Conservation (phyloP, 2,113 vertebrate species). For the Kryptolebias marmoratus region DNA sequence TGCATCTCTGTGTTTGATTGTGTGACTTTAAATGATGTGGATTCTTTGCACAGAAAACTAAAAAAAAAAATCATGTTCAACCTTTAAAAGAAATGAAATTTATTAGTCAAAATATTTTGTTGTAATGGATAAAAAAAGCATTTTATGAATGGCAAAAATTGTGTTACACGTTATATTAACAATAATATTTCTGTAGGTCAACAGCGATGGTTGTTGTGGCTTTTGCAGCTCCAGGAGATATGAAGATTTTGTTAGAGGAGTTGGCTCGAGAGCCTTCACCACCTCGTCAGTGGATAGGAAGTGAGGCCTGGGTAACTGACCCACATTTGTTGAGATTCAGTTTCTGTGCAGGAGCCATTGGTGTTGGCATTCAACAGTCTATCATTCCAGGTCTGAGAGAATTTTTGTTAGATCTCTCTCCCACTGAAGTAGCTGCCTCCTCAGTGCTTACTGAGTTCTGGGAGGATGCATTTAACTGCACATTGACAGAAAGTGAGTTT, state of each 20-base stretch:
- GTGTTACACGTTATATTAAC: no score
- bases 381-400: slow-evolving; percentile 74
- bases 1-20: not conserved
- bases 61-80: no score
- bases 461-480: slow-evolving; percentile 74
- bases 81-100: not conserved
- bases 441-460: slow-evolving; percentile 72
- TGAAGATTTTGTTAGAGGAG: slow-evolving; percentile 68
- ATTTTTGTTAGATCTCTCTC: slow-evolving; percentile 67
- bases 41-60: no score
- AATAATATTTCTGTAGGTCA: slow-evolving; percentile 42
- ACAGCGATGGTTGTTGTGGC: slow-evolving; percentile 74
- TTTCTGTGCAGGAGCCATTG: slow-evolving; percentile 63
- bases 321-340: slow-evolving; percentile 51
- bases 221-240: slow-evolving; percentile 61
- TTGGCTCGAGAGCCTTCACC: slow-evolving; percentile 46
- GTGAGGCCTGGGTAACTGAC: slow-evolving; percentile 74
- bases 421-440: slow-evolving; percentile 43
- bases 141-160: no score
- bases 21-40: not conserved
- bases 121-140: no score
- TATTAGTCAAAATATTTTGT: not conserved
- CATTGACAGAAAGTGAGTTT: slow-evolving; percentile 53
- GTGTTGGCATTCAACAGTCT: slow-evolving; percentile 67
- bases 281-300: slow-evolving; percentile 76